phyloP scores from a whole-genome alignment of 1,140 invertebrate species.

The Maniola jurtina region DNA sequence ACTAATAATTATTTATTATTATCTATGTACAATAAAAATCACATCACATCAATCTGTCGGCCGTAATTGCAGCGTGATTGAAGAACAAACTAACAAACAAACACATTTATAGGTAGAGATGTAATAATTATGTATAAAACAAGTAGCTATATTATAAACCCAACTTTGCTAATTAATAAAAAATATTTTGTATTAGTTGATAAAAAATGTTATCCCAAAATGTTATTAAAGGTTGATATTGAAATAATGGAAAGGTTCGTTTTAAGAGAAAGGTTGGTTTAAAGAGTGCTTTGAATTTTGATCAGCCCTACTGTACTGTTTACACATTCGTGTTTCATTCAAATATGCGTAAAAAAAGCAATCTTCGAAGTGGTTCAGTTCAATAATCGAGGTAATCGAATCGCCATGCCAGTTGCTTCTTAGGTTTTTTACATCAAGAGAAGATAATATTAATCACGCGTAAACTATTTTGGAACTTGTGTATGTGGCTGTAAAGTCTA shows the following conservation, averaged over 20 bases:
- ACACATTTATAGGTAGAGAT: no score
- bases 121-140: no score
- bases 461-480: not conserved
- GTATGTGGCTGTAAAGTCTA: not conserved
- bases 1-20: no score
- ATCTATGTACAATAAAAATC: no score
- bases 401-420: slow-evolving; percentile 39
- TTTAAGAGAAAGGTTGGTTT: not conserved
- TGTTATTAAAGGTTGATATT: not conserved
- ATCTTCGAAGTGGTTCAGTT: slow-evolving; percentile 38
- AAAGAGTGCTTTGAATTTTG: slow-evolving; percentile 21
- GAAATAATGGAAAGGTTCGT: not conserved
- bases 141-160: no score
- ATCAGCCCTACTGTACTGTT: slow-evolving; percentile 29
- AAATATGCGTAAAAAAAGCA: slow-evolving; percentile 23
- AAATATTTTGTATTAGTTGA: no score
- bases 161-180: no score
- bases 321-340: slow-evolving; percentile 23
- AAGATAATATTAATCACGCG: not conserved
- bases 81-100: no score
- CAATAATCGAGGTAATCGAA: slow-evolving; percentile 52
- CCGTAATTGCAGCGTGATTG: no score
- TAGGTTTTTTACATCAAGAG: slow-evolving; percentile 4
- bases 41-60: no score
- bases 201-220: no score